Conservation (phyloP, 2,113 vertebrate genomes). For the Phocoena phocoena region DNA sequence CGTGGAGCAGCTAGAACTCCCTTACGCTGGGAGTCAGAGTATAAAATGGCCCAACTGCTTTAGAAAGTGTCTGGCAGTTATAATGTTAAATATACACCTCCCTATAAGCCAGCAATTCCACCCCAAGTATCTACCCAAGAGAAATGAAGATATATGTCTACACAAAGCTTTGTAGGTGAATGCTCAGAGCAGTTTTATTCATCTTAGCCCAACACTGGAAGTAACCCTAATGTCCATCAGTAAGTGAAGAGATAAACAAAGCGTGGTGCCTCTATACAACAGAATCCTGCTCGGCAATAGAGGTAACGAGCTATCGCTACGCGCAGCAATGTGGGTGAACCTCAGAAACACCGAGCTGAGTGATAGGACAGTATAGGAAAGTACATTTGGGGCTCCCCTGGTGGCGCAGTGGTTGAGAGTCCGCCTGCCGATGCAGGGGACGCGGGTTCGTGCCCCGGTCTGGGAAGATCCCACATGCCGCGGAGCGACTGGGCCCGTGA, state of each 20-base stretch:
- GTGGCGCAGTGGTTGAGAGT: no score
- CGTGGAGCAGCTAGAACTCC: background rate
- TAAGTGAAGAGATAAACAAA: background rate
- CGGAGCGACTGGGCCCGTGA: no score
- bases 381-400: no score
- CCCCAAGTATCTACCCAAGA: background rate
- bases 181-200: background rate
- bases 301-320: background rate
- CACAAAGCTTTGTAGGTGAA: rapidly evolving
- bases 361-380: background rate
- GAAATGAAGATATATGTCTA: background rate
- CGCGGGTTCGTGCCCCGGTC: no score
- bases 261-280: background rate
- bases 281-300: background rate
- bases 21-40: rapidly evolving
- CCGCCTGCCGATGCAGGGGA: no score
- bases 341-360: background rate
- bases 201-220: background rate
- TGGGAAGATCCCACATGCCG: no score
- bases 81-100: background rate
- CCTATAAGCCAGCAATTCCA: background rate
- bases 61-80: background rate
- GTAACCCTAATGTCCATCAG: background rate
- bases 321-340: no score
- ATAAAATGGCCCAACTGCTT: background rate